Evolutionary conservation across 2,888 invertebrate genomes (phyloP).

Genomic region (Cheilosia variabilis): DNA sequence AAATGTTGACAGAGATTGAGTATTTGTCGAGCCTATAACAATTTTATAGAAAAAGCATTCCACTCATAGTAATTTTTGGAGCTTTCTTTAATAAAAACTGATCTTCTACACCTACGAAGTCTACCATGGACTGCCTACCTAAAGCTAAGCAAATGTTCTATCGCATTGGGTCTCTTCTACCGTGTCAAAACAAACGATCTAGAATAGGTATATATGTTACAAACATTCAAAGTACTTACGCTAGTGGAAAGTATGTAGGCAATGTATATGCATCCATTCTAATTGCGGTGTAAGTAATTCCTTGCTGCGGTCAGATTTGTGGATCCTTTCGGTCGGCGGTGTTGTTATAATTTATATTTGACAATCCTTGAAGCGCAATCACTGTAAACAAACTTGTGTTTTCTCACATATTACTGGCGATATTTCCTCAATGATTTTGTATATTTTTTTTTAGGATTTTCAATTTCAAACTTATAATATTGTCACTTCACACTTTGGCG

Average conservation of each 20-base stretch:
- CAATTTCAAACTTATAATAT: not conserved
- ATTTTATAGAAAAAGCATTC: constrained; percentile 56
- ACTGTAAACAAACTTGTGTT: not conserved
- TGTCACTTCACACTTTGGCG: constrained; percentile 27
- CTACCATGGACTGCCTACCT: not conserved
- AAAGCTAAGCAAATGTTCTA: not conserved
- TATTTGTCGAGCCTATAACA: too few species aligned
- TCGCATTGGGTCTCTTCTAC: not conserved
- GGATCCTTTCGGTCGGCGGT: constrained; percentile 1
- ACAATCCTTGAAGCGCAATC: constrained; percentile 7
- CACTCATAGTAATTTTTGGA: constrained; percentile 63
- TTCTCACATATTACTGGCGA: not conserved
- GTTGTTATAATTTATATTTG: constrained; percentile 5
- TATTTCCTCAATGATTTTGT: constrained; percentile 2
- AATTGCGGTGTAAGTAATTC: constrained; percentile 39
- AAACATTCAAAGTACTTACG: constrained; percentile 76
- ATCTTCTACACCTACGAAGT: not conserved
- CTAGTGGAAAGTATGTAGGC: constrained; percentile 79
- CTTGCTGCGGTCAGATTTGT: constrained; percentile 14
- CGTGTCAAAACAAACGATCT: not conserved
- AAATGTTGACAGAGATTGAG: too few species aligned
- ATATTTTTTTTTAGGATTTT: not conserved
- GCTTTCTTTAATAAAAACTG: constrained; percentile 41
- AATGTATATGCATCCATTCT: constrained; percentile 79
- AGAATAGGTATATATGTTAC: not conserved